These are phyloP conservation scores for Toxostoma redivivum DNA, from an alignment of 2,113 vertebrate genomes.

Conservation along the genomic window DNA sequence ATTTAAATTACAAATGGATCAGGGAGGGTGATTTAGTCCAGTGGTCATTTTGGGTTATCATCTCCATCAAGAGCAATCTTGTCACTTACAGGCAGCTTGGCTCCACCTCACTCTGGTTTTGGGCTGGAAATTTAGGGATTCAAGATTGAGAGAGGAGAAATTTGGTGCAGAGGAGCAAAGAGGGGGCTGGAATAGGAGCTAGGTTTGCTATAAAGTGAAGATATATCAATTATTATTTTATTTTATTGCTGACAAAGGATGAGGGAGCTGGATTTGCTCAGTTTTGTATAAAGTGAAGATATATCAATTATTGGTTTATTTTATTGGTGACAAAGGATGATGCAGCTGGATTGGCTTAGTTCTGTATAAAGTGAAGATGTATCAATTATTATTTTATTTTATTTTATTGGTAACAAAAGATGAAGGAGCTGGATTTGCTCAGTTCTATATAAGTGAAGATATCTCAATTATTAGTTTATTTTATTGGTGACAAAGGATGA, in stretches of 20 bases:
- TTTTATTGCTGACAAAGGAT: background rate
- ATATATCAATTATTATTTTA: no score
- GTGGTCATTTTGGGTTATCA: background rate
- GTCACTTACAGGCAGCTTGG: background rate
- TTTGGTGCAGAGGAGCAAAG: background rate
- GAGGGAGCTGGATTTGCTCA: background rate
- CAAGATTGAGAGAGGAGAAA: background rate
- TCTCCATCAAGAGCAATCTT: background rate
- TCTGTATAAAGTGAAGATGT: background rate
- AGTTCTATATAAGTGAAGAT: background rate
- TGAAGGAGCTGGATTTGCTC: background rate
- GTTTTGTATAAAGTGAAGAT: background rate
- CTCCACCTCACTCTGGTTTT: rapidly evolving
- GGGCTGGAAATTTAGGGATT: background rate
- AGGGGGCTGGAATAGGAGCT: background rate
- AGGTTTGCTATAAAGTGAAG: background rate
- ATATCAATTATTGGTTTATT: background rate
- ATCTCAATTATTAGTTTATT: background rate
- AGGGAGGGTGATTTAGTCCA: background rate
- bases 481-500: background rate
- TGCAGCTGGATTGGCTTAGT: background rate
- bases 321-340: background rate
- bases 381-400: background rate
- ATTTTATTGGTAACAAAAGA: background rate
- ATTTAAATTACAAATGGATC: background rate